Evolutionary conservation across 2,113 vertebrate genomes (phyloP).

Genomic region (Dromaius novaehollandiae): DNA sequence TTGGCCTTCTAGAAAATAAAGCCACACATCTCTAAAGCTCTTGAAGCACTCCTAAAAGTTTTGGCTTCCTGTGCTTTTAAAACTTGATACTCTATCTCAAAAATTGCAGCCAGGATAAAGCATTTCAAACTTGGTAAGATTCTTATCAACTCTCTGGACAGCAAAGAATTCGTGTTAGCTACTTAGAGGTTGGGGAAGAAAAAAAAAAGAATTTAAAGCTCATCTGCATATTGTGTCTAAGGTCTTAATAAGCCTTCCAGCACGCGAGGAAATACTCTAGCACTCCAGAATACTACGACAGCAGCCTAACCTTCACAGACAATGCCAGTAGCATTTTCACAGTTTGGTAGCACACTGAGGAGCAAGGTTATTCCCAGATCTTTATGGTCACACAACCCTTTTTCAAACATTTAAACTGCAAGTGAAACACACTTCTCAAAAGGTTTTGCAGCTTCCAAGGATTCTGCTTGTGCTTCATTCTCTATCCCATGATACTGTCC

Average conservation of each 20-base stretch:
- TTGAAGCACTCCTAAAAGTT: not conserved
- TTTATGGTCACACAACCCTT: not conserved
- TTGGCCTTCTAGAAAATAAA: not conserved
- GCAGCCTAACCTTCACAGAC: not conserved
- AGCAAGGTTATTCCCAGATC: not conserved
- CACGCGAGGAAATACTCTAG: not conserved
- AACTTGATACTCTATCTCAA: not conserved
- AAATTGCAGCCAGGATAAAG: not conserved
- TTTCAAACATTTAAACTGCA: not conserved
- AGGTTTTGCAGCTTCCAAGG: not conserved
- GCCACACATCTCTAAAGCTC: not conserved
- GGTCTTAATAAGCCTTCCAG: not conserved
- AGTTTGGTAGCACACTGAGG: not conserved
- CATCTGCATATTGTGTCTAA: not conserved
- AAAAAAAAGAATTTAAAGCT: not conserved
- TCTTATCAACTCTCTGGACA: not conserved
- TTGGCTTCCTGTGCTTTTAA: not conserved
- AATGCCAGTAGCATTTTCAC: not conserved
- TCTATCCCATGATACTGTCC: not conserved
- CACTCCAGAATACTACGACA: not conserved
- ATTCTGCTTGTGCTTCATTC: not conserved
- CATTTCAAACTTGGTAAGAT: not conserved
- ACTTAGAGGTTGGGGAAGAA: not conserved
- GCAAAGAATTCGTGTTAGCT: not conserved
- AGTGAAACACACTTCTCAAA: not conserved